Conservation (phyloP, 1,140 invertebrate species). For the Listronotus oregonensis region DNA sequence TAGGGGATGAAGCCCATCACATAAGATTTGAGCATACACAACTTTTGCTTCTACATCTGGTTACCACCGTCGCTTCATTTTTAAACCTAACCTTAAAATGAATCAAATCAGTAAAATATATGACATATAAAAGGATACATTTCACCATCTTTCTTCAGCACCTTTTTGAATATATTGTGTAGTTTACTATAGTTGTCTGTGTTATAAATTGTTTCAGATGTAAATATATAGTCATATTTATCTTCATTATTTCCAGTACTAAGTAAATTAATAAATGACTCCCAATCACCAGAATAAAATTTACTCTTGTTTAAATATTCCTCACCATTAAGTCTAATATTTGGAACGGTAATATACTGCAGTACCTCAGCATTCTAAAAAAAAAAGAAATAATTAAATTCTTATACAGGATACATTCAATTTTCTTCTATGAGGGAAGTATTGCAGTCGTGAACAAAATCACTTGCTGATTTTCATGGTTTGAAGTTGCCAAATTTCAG, state of each 20-base stretch:
- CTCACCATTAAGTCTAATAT: slow-evolving; percentile 72
- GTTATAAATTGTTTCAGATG: slow-evolving; percentile 92
- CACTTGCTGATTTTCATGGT: too few relatives aligned
- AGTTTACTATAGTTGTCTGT: slow-evolving; percentile 77
- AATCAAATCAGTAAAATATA: too few relatives aligned
- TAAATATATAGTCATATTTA: slow-evolving; percentile 83
- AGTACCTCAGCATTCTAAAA: slow-evolving; percentile 81
- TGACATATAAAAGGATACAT: slow-evolving; percentile 63
- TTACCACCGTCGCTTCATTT: too few relatives aligned
- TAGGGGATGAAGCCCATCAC: too few relatives aligned
- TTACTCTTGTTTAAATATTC: slow-evolving; percentile 60
- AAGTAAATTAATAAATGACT: slow-evolving; percentile 63
- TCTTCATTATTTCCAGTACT: slow-evolving; percentile 49
- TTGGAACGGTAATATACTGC: slow-evolving; percentile 74
- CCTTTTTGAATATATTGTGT: slow-evolving; percentile 68
- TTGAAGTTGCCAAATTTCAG: too few relatives aligned
- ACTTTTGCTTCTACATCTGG: too few relatives aligned
- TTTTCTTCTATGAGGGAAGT: too few relatives aligned
- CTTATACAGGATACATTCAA: too few relatives aligned
- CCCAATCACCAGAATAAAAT: slow-evolving; percentile 86
- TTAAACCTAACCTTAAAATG: too few relatives aligned
- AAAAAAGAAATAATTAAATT: too few relatives aligned
- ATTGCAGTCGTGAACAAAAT: too few relatives aligned
- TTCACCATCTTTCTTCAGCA: slow-evolving; percentile 68
- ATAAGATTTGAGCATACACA: too few relatives aligned